Evolutionary conservation across 2,888 invertebrate genomes (phyloP).

Genomic region (Torymus aiolomorphi): DNA sequence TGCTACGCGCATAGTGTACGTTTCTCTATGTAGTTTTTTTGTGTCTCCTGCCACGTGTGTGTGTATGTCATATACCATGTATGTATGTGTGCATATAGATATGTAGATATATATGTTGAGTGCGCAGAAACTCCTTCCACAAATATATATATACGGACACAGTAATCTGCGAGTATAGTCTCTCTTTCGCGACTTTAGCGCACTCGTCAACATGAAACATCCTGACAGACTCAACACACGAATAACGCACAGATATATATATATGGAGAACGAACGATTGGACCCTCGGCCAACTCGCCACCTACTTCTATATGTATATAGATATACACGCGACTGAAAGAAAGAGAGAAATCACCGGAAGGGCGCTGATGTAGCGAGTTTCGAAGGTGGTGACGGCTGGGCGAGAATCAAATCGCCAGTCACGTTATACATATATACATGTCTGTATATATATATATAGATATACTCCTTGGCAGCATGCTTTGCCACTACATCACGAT

Average conservation of each 20-base stretch:
- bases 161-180: background rate
- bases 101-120: background rate
- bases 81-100: background rate
- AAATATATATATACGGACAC: background rate
- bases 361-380: background rate
- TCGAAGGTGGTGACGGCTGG: background rate
- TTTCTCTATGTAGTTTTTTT: too few relatives aligned
- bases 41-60: background rate
- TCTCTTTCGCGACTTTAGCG: slow-evolving; percentile 13
- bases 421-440: background rate
- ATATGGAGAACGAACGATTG: slow-evolving; percentile 14
- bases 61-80: background rate
- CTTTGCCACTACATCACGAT: slow-evolving; percentile 65
- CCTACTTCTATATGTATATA: background rate
- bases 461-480: slow-evolving; percentile 64
- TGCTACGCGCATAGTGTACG: too few relatives aligned
- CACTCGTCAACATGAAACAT: slow-evolving; percentile 45
- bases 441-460: background rate
- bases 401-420: slow-evolving; percentile 22
- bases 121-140: too few relatives aligned
- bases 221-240: slow-evolving; percentile 50
- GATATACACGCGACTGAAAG: background rate
- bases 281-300: slow-evolving; percentile 21
- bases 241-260: slow-evolving; percentile 37
- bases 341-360: background rate